Percentiles rank a stretch among this genome's conserved stretches.
These are phyloP conservation scores for Limnephilus marmoratus DNA, from an alignment of 2,888 invertebrate genomes.

Conservation along the genomic window DNA sequence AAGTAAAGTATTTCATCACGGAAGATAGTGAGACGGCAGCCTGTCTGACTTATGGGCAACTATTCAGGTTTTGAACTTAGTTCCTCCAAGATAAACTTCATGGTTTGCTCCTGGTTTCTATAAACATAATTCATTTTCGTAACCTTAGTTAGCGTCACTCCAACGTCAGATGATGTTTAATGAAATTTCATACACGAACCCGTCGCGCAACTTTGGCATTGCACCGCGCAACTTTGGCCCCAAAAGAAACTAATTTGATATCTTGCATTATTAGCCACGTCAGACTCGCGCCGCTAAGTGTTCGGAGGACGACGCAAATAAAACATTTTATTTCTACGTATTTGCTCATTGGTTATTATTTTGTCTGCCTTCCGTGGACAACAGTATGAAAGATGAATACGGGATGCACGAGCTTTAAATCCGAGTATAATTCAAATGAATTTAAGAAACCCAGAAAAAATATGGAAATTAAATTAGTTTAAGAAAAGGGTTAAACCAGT, in stretches of 20 bases:
- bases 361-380: background rate
- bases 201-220: conserved; percentile 9
- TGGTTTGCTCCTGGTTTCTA: background rate
- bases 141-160: conserved; percentile 52
- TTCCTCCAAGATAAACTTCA: conserved; percentile 35
- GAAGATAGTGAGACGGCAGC: background rate
- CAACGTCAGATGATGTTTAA: conserved; percentile 54
- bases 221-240: background rate
- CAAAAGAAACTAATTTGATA: background rate
- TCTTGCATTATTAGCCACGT: background rate
- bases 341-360: background rate
- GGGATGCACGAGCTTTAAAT: no score
- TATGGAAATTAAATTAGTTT: no score
- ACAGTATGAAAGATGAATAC: background rate
- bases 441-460: no score
- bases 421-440: no score
- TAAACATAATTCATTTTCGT: conserved; percentile 51
- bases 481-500: no score
- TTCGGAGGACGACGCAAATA: background rate
- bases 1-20: background rate
- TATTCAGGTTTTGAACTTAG: conserved; percentile 35
- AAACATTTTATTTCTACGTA: background rate
- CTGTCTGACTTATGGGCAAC: conserved; percentile 40
- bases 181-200: conserved; percentile 52
- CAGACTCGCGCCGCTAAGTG: background rate